Evolutionary conservation across 2,888 invertebrate species (phyloP), one percentile per base, ranked within the genome.

Genomic region (Watsonalla cultraria): DNA sequence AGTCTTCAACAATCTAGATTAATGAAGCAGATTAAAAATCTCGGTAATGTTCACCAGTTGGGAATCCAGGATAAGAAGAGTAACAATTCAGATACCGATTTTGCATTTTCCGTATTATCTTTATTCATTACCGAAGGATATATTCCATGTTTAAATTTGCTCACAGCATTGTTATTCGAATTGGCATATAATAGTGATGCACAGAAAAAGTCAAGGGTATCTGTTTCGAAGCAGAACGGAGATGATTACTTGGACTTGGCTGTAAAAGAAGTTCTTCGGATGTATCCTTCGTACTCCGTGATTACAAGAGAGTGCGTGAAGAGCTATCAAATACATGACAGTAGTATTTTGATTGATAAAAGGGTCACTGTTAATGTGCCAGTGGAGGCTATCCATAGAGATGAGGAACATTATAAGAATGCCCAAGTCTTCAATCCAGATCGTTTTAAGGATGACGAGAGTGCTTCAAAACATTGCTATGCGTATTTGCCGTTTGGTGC

Each of bases 41-140:
- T 72, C 7, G 79, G 79, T 13, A 73, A 75, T 46, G 64, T 78
- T 34, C 74, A 78, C 48, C 78, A 82, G 61, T 65, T 75, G 15
- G 76, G 80, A 47, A 57, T 78, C 45, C 76, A 78, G 54, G 76
- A 75, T 24, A 79, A 80, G 57, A 73, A 72, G 11, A 75, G 63
- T 58, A 74, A 73, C 11, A 54, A 64, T 13, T 72, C 73, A 5
- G 82, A 86, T 47, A 57, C 64, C n/a, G 82, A 82, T 53, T 80
- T 80, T 53, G 73, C 81, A 7, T 82, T 80, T 72, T 80, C 85
- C 37, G 65, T 79, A 14, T 52, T 88, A 54, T 61, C 76, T 6
- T 71, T 81, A 47, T 87, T 90, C 62, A 72, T 90, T 51, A 84
- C 78, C 50, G 88, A 90, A 66, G 90, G 90, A 13, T 88, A 87